phyloP scores from a whole-genome alignment of 2,797 vertebrate species.

The Percopsis omiscomaycus region DNA sequence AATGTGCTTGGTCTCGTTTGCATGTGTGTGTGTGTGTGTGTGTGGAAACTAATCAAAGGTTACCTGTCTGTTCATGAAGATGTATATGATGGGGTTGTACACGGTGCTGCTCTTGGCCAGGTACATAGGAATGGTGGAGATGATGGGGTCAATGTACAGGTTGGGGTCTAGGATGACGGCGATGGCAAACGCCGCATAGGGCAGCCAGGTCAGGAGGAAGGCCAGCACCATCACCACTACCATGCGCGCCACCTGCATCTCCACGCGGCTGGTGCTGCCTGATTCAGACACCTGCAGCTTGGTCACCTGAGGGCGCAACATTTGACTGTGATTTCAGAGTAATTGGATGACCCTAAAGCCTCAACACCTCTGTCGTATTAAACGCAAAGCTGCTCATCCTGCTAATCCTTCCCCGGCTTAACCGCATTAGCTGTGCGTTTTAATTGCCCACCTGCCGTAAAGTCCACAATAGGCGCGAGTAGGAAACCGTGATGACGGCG shows the following conservation, averaged over 20 bases:
- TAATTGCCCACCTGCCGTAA: constrained; percentile 65
- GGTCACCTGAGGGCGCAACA: constrained; percentile 59
- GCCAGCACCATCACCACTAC: constrained; percentile 85
- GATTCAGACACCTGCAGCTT: constrained; percentile 66
- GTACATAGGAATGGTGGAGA: constrained; percentile 69
- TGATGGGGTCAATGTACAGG: constrained; percentile 70
- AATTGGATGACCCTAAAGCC: no score
- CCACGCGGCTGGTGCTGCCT: constrained; percentile 70
- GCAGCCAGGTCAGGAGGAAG: constrained; percentile 85
- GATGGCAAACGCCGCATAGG: constrained; percentile 80
- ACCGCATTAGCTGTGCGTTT: not conserved
- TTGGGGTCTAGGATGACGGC: constrained; percentile 63
- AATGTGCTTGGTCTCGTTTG: not conserved
- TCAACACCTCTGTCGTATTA: no score
- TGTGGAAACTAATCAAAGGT: not conserved
- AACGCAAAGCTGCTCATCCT: no score
- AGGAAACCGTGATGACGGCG: constrained; percentile 69
- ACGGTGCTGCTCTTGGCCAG: constrained; percentile 76
- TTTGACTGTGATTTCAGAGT: no score
- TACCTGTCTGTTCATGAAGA: constrained; percentile 80
- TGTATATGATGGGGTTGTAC: constrained; percentile 80
- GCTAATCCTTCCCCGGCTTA: no score
- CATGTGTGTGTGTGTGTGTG: not conserved
- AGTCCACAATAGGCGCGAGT: constrained; percentile 73
- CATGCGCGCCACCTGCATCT: constrained; percentile 84